Evolutionary conservation across 2,797 vertebrate species (phyloP).

Genomic region (Rhodeus uyekii): DNA sequence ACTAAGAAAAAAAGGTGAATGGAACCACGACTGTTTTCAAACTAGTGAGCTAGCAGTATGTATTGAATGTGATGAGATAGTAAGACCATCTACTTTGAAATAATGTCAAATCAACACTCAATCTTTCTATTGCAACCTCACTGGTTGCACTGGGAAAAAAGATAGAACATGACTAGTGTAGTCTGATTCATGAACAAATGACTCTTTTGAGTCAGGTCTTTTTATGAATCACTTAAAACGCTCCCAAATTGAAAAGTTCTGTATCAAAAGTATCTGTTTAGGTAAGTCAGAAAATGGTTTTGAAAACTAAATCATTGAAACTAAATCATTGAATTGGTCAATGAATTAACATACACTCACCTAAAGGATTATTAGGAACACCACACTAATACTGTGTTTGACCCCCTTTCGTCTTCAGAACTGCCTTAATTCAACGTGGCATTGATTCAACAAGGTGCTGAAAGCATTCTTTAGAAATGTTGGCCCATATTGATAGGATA

Average conservation of each 20-base stretch:
- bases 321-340: background rate
- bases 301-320: background rate
- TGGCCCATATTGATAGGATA: too few species aligned
- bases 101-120: background rate
- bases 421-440: too few species aligned
- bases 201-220: background rate
- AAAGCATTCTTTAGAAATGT: too few species aligned
- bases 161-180: background rate
- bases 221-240: background rate
- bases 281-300: too few species aligned
- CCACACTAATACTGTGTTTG: too few species aligned
- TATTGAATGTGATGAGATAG: background rate
- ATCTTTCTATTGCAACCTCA: background rate
- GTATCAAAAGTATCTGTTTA: too few species aligned
- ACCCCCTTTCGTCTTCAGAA: too few species aligned
- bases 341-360: background rate
- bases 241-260: background rate
- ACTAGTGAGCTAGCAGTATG: background rate
- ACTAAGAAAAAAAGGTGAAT: background rate
- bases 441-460: too few species aligned
- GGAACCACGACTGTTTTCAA: background rate
- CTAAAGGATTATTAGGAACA: too few species aligned
- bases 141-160: background rate
- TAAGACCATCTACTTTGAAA: background rate
- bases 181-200: background rate